Evolutionary conservation across 2,888 invertebrate genomes (phyloP).

Genomic region (Ectropis crepuscularia): DNA sequence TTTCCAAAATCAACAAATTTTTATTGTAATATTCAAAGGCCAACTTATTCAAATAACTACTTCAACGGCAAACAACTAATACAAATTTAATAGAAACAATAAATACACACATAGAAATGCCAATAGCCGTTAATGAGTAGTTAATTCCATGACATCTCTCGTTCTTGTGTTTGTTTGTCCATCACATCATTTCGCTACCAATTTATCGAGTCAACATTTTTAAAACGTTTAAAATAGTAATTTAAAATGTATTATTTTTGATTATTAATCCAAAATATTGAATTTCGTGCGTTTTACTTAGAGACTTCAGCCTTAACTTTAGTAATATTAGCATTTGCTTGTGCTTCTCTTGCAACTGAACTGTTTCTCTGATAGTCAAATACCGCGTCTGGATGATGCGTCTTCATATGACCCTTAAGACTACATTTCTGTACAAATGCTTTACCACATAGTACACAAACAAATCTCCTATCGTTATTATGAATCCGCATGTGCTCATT

Average conservation of each 20-base stretch:
- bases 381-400: background rate
- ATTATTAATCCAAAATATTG: background rate
- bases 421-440: conserved; percentile 64
- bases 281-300: background rate
- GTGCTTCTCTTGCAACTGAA: conserved; percentile 1
- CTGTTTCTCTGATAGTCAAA: background rate
- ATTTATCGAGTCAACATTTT: no score
- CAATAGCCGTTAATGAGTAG: no score
- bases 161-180: no score
- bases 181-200: no score
- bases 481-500: conserved; percentile 11
- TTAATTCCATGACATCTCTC: no score
- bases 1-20: background rate
- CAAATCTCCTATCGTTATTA: conserved; percentile 36
- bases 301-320: background rate
- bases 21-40: background rate
- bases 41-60: background rate
- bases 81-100: background rate
- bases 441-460: conserved; percentile 54
- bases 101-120: no score
- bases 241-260: background rate
- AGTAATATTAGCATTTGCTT: background rate
- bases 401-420: conserved; percentile 18
- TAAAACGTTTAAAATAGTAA: no score
- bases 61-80: background rate